phyloP scores from a whole-genome alignment of 2,113 vertebrate species.

The Siniperca chuatsi region DNA sequence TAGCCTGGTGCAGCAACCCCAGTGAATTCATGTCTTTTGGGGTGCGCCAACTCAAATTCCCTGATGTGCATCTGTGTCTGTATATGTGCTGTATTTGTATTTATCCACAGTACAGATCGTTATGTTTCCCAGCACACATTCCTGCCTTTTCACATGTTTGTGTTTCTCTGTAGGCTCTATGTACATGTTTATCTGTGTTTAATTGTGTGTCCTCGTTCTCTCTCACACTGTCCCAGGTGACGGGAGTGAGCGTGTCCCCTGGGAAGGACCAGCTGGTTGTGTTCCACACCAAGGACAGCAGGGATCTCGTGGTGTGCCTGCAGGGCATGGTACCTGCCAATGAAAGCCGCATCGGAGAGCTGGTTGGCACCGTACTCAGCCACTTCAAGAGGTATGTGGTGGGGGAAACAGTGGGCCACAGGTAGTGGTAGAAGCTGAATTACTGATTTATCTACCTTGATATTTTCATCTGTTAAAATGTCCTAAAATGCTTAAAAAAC shows the following conservation, averaged over 20 bases:
- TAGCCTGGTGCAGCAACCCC: background rate
- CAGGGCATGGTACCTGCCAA: conserved; percentile 87
- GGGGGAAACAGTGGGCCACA: background rate
- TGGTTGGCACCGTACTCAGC: conserved; percentile 93
- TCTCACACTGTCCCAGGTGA: conserved; percentile 83
- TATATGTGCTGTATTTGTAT: background rate
- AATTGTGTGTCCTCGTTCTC: conserved; percentile 12
- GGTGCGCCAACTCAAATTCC: background rate
- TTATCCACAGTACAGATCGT: background rate
- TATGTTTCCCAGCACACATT: background rate
- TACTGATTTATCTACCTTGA: background rate
- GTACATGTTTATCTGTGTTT: conserved; percentile 27
- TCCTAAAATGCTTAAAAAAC: background rate
- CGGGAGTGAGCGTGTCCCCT: conserved; percentile 94
- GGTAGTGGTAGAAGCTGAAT: background rate
- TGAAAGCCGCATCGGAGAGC: conserved; percentile 94
- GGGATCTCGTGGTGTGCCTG: conserved; percentile 96
- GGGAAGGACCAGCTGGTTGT: conserved; percentile 98
- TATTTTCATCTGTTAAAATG: background rate
- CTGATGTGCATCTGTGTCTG: background rate
- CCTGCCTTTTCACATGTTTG: conserved; percentile 16
- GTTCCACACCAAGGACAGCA: conserved; percentile 97
- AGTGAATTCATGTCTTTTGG: background rate
- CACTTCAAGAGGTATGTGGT: conserved; percentile 94
- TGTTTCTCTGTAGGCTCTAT: background rate